phyloP scores from a whole-genome alignment of 1,140 invertebrate genomes.

The Drosophila pseudoobscura region DNA sequence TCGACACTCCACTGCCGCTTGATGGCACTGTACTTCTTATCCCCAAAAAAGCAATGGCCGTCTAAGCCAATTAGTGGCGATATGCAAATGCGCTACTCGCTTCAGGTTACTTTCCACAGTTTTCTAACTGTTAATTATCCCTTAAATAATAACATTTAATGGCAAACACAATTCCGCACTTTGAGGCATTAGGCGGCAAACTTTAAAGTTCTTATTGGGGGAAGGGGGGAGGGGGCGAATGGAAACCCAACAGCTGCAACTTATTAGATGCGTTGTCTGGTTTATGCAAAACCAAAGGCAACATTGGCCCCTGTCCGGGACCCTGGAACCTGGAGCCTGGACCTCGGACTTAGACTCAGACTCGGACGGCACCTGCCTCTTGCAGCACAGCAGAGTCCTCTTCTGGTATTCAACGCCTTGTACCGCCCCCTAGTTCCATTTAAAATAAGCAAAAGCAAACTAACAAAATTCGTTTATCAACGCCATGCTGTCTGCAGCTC shows the following conservation, averaged over 20 bases:
- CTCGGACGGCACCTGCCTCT: slow-evolving; percentile 2
- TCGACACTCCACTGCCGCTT: not conserved
- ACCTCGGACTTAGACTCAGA: not conserved
- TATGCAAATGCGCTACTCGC: slow-evolving; percentile 58
- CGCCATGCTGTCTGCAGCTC: slow-evolving; percentile 72
- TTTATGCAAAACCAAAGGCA: slow-evolving; percentile 76
- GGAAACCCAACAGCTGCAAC: slow-evolving; percentile 70
- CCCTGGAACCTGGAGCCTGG: not conserved
- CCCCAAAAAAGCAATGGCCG: slow-evolving; percentile 63
- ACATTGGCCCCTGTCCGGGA: slow-evolving; percentile 51
- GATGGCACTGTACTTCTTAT: slow-evolving; percentile 6
- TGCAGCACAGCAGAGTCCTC: not conserved
- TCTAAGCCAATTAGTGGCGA: slow-evolving; percentile 66
- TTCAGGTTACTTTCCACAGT: slow-evolving; percentile 48
- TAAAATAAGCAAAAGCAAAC: slow-evolving; percentile 79
- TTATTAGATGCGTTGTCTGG: slow-evolving; percentile 67
- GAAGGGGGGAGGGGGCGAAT: not conserved
- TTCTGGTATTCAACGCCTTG: too few relatives aligned
- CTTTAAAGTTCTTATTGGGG: slow-evolving; percentile 43
- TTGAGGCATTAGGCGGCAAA: slow-evolving; percentile 55
- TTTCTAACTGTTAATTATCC: slow-evolving; percentile 68
- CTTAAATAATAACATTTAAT: slow-evolving; percentile 77
- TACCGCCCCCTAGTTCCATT: slow-evolving; percentile 45
- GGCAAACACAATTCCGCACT: slow-evolving; percentile 73
- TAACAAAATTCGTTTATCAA: slow-evolving; percentile 81